Conservation (phyloP, 2,797 vertebrate genomes). For the Pseudotriccus pelzelni region DNA sequence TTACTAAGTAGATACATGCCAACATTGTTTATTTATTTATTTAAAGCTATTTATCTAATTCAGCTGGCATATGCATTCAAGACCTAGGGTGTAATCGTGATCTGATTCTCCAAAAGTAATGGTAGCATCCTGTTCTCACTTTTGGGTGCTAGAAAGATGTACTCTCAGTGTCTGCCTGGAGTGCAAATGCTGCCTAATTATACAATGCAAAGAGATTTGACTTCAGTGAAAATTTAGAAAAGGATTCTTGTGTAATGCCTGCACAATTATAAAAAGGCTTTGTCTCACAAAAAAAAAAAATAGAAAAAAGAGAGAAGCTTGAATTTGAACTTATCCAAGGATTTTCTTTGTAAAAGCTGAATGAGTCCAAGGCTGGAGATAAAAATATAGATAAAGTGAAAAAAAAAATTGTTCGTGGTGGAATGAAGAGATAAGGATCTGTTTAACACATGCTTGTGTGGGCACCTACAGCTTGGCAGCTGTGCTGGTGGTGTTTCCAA, state of each 20-base stretch:
- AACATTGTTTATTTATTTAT: not conserved
- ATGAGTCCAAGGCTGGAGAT: not conserved
- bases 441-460: not conserved
- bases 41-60: not conserved
- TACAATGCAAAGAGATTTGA: not conserved
- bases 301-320: not conserved
- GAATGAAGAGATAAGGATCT: not conserved
- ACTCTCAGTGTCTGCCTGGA: not conserved
- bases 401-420: not conserved
- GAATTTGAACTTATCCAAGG: not conserved
- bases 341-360: conserved; percentile 34
- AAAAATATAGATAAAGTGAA: conserved; percentile 26
- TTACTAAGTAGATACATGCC: not conserved
- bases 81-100: not conserved
- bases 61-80: not conserved
- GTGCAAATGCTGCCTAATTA: not conserved
- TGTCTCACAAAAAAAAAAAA: not conserved
- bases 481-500: not conserved
- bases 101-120: not conserved
- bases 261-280: not conserved
- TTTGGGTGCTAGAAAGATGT: not conserved
- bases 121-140: not conserved
- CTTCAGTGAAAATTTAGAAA: not conserved
- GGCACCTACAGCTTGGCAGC: not conserved
- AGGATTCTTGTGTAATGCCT: not conserved